These are phyloP conservation scores for Gila orcuttii DNA, from an alignment of 2,113 vertebrate species.

Conservation along the genomic window DNA sequence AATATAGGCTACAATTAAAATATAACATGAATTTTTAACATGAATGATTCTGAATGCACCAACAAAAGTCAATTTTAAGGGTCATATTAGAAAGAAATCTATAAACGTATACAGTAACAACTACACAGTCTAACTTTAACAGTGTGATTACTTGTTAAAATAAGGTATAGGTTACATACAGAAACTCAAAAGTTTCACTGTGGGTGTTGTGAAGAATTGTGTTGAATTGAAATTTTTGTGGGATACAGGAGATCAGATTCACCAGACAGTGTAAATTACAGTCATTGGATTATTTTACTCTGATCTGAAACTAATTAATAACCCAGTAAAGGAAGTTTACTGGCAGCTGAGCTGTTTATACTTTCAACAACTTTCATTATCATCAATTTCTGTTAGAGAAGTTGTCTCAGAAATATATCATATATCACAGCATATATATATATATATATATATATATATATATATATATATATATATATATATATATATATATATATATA, in stretches of 20 bases:
- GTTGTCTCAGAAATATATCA: no score
- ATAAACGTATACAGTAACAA: neutral
- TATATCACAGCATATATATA: no score
- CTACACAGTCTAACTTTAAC: neutral
- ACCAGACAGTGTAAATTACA: neutral
- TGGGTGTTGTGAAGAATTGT: neutral
- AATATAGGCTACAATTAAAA: neutral
- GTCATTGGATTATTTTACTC: neutral
- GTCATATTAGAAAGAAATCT: neutral
- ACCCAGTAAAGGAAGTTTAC: neutral
- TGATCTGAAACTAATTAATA: neutral
- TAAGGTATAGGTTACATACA: neutral
- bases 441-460: no score
- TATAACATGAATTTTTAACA: neutral
- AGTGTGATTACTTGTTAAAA: neutral
- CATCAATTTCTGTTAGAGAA: neutral
- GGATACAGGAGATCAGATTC: neutral
- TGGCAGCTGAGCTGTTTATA: neutral
- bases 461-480: no score
- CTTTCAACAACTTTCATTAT: neutral
- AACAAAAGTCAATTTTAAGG: neutral
- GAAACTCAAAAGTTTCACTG: neutral
- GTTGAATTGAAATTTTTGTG: neutral
- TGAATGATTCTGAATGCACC: neutral
- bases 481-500: no score